phyloP scores from a whole-genome alignment of 1,140 invertebrate genomes.

The Varroa destructor region DNA sequence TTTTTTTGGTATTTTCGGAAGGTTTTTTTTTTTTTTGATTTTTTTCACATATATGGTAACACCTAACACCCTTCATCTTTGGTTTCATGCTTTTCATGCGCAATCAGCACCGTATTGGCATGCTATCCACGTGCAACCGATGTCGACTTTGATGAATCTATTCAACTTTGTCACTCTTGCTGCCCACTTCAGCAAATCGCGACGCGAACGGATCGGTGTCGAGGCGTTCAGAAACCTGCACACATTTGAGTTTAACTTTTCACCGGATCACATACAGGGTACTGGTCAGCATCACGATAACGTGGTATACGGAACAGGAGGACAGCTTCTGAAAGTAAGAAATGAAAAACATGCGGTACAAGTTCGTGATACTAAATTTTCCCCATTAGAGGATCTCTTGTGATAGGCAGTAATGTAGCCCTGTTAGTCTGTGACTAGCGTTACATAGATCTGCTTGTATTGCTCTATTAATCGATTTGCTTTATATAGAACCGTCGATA shows the following conservation, averaged over 20 bases:
- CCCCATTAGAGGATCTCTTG: no score
- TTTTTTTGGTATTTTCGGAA: no score
- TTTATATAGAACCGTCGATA: no score
- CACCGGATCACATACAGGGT: conserved; percentile 54
- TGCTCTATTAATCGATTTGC: no score
- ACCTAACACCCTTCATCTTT: no score
- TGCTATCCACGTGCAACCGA: conserved; percentile 14
- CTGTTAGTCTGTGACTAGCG: no score
- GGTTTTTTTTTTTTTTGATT: no score
- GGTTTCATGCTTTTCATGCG: no score
- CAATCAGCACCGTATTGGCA: conserved; percentile 13
- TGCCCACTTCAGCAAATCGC: conserved; percentile 11
- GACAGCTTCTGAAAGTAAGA: conserved; percentile 40
- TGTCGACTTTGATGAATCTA: conserved; percentile 23
- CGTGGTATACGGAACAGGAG: conserved; percentile 58
- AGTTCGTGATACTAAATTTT: no score
- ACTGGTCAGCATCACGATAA: conserved; percentile 44
- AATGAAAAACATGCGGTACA: conserved; percentile 43
- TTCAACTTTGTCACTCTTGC: conserved; percentile 18
- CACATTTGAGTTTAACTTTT: conserved; percentile 56
- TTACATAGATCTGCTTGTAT: no score
- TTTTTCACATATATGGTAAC: no score
- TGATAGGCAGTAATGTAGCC: no score
- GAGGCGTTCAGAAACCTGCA: conserved; percentile 33
- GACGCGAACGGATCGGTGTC: background rate